These are phyloP conservation scores for Oxyura jamaicensis DNA, from an alignment of 2,113 vertebrate genomes.

Conservation along the genomic window DNA sequence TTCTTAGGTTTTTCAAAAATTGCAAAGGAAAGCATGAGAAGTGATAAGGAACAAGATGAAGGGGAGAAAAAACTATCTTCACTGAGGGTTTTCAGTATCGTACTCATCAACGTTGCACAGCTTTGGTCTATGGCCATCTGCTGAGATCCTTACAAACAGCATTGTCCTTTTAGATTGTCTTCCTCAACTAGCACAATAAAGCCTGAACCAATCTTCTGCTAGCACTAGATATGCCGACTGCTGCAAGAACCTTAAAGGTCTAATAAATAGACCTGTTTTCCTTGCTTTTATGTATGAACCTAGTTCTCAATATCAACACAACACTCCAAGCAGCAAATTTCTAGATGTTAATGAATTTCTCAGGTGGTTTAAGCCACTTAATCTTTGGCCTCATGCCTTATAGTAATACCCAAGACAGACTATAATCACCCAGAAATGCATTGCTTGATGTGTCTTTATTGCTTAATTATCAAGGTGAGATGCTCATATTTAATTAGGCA, in stretches of 20 bases:
- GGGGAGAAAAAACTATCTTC: not conserved
- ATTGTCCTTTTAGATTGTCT: not conserved
- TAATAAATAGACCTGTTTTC: not conserved
- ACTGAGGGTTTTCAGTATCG: not conserved
- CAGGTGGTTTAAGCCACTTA: slow-evolving; percentile 70
- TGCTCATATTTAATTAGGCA: slow-evolving; percentile 70
- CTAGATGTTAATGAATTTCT: slow-evolving; percentile 65
- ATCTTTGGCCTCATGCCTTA: slow-evolving; percentile 65
- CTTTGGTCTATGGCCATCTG: not conserved
- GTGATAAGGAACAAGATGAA: not conserved
- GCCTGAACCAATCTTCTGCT: not conserved
- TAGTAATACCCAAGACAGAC: slow-evolving; percentile 14
- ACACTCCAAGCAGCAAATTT: slow-evolving; percentile 41
- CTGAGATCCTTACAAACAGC: not conserved
- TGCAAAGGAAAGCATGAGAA: not conserved
- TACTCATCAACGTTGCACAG: not conserved
- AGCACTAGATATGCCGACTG: not conserved
- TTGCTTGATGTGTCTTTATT: slow-evolving; percentile 71
- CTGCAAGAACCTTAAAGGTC: not conserved
- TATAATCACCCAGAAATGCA: slow-evolving; percentile 65
- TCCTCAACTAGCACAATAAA: not conserved
- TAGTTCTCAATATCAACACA: slow-evolving; percentile 21
- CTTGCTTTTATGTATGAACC: not conserved
- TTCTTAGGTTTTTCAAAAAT: not conserved
- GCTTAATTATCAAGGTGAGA: slow-evolving; percentile 79